Base-by-base conservation (phyloP, 1,140 invertebrate species). In the Lepidurus arcticus region DNA sequence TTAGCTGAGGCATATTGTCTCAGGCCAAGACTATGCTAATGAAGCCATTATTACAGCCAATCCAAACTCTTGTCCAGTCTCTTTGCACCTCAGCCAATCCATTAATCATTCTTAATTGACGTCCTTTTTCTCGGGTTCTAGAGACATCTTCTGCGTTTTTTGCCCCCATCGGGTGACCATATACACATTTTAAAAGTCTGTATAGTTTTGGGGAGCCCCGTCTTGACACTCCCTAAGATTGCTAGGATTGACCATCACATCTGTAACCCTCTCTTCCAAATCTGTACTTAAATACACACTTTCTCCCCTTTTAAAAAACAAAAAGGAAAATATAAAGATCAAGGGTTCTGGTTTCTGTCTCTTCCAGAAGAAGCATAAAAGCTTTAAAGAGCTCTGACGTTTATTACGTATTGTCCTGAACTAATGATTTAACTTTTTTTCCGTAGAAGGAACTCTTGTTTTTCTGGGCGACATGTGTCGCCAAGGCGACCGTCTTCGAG, bases 211-310 rank as follows among this genome's bases (percentile, higher is more conserved):
- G 53, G 16, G 16, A 21, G 53, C 53, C 21, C 53, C 13, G 53
- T n/a, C 53, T 65, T 65, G 53, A 13, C 53, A 65, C 53, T 13
- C 53, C 53, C 21, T 65, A 65, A 65, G 53, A 34, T 34, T 65
- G 53, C 53, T 65, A 65, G 21, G 53, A 65, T 65, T 65, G 53
- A 65, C 53, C 53, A 21, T 65, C 53, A 21, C 53, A 21, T 11
- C 16, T 65, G 53, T 65, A 65, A 65, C 53, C 53, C 53, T 65
- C 53, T 65, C 53, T n/a, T 65, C 53, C 53, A 65, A 47, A 21
- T 65, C 21, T 65, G 16, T 65, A 65, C 53, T 13, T 65, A 11
- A 34, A 34, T 4, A 34, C 21, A 21, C 21, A n/a, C 53, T 65
- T 65, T 65, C 13, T 16, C 53, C 53, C 53, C 13, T 21, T 65